Evolutionary conservation across 2,113 vertebrate species (phyloP).

Genomic region (Dolichotis patagonum): DNA sequence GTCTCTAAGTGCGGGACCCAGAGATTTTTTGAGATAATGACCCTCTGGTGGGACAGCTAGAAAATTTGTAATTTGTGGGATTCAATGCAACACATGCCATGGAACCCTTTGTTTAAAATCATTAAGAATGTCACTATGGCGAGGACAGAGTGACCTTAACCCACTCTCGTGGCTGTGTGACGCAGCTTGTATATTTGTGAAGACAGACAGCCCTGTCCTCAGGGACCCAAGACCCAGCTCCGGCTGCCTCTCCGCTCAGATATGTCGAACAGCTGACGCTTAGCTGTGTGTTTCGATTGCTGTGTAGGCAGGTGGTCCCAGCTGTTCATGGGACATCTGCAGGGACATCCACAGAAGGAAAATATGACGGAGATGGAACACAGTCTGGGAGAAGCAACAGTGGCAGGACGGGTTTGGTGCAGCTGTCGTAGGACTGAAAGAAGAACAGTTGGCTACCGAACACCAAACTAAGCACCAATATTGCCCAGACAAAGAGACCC

Average conservation of each 20-base stretch:
- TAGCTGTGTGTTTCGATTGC: neutral
- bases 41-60: neutral
- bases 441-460: neutral
- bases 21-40: slow-evolving; percentile 7
- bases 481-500: neutral
- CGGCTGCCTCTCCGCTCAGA: neutral
- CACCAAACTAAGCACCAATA: neutral
- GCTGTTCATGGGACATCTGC: slow-evolving; percentile 19
- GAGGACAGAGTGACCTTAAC: neutral
- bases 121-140: neutral
- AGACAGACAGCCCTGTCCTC: neutral
- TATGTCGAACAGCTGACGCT: neutral
- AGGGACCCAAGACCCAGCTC: neutral
- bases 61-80: neutral
- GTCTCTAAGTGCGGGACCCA: neutral
- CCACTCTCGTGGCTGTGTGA: neutral
- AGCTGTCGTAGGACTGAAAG: neutral
- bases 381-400: neutral
- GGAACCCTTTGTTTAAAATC: neutral
- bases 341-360: slow-evolving; percentile 38
- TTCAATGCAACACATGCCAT: neutral
- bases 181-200: neutral
- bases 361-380: slow-evolving; percentile 1
- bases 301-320: neutral
- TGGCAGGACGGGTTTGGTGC: neutral